Base-by-base conservation (phyloP, 1,140 invertebrate species). In the Metaphire vulgaris region DNA sequence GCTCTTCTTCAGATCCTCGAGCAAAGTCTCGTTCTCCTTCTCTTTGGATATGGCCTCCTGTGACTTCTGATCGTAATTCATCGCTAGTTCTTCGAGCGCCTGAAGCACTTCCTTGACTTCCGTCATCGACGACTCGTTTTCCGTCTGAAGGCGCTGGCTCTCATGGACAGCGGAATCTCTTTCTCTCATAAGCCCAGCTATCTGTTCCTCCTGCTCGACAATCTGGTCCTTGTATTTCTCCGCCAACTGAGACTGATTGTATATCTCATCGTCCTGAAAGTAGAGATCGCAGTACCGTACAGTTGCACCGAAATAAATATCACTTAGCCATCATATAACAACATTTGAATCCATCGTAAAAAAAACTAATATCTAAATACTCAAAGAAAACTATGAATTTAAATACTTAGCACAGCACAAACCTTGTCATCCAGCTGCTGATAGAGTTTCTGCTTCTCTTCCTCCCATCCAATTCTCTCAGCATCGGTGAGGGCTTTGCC, bases 61-160 rank as follows among this genome's bases (percentile, higher is more conserved):
- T 34, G 92, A 96, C 84, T 99, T 99, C 87, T 99, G 97, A 84
- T 99, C 98, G 84, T 99, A 98, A 88, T 99, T 99, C 77, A 99
- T 94, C 69, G 97, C 98, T 68, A 99, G 87, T 87, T 99, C 98
- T 85, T 99, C 97, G 16, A 99, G 89, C 1, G 98, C 98, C 79
- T 90, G 88, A 33, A 91, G 88, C 0, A 99, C 95, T 87, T 99
- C 97, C 86, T 99, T 99, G 21, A 82, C 77, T 87, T 99, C 97
- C 82, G 98, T 97, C 87, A 99, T 99, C 34, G 96, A 93, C 41
- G 93, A 92, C 83, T 98, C 96, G 84, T 97, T 98, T 85, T 98
- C 96, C 82, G 80, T 79, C 78, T 73, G 72, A 2, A 73, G 41
- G 77, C 94, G 91, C 75, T 92, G 91, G 92, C 98, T 96, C 84